Evolutionary conservation across 2,797 vertebrate genomes (phyloP), one percentile per base, ranked within the genome.

Genomic region (Bryconaethiops microstoma): DNA sequence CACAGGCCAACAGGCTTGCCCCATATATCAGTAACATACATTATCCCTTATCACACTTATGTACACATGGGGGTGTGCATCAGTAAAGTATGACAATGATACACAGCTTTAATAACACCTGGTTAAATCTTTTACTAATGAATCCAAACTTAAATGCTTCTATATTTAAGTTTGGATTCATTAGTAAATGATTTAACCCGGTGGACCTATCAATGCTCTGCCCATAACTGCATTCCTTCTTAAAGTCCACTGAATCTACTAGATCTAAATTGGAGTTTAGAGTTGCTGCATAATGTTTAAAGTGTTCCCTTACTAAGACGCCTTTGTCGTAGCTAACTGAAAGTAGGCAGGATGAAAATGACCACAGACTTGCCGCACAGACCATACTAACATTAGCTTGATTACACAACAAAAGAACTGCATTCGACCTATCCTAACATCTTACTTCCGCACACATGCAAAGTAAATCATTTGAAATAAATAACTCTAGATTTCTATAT

Each of bases 51-150:
- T 73, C 7, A 67, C 40, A 6, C 23, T 65, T 35, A 39, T 57
- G 19, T 39, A 73, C 4, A 1, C 17, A 5, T 0, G 17, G 0
- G 45, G 48, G 0, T 16, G 19, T 65, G 29, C 29, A 40, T 65
- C 63, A 65, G 63, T 29, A 17, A 45, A 35, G 50, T 5, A n/a
- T 60, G 68, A 29, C 69, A 79, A 68, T 78, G 81, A 74, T 82
- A 25, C 48, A 79, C 19, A 59, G 39, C 59, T 81, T 74, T 23
- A 64, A 74, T 67, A 72, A 83, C 78, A 60, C 25, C 4, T 35
- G 59, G 3, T 17, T n/a, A 59, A 77, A 68, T 35, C 40, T 67
- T 79, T 29, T 10, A 16, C 54, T 60, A 64, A 69, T 39, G n/a
- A 54, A 39, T 40, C 9, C 4, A 29, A 68, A 62, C 42, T 76